Conservation (phyloP, 1,140 invertebrate species). For the Holcopasites calliopsidis region DNA sequence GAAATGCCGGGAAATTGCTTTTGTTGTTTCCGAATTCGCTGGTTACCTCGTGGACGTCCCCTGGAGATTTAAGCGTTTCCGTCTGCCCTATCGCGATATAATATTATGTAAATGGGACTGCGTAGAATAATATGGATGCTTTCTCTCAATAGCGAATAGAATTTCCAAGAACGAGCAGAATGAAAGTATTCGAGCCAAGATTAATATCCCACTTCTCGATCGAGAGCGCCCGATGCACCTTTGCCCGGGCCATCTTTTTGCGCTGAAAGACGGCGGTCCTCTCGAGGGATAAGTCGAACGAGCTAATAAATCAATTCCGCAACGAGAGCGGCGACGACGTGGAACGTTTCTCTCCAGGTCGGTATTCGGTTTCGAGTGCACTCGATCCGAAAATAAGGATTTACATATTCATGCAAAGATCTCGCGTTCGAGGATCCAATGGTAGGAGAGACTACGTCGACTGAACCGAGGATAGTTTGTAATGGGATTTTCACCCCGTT, state of each 20-base stretch:
- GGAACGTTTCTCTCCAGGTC: slow-evolving; percentile 70
- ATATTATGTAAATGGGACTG: background rate
- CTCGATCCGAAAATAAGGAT: slow-evolving; percentile 80
- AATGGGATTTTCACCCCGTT: slow-evolving; percentile 66
- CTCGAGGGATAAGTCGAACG: slow-evolving; percentile 55
- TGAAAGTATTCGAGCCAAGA: too few relatives aligned
- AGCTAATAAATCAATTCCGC: slow-evolving; percentile 79
- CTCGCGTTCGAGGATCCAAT: slow-evolving; percentile 69
- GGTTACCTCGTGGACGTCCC: background rate
- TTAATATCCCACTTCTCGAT: slow-evolving; percentile 9
- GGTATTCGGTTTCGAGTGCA: slow-evolving; percentile 79
- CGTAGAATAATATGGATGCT: too few relatives aligned
- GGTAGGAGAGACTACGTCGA: slow-evolving; percentile 68
- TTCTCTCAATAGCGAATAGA: too few relatives aligned
- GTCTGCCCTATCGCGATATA: background rate
- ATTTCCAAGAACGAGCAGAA: too few relatives aligned
- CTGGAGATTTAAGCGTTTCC: too few relatives aligned
- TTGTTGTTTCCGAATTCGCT: too few relatives aligned
- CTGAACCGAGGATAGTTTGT: slow-evolving; percentile 73
- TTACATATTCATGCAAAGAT: slow-evolving; percentile 80
- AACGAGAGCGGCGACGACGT: slow-evolving; percentile 56
- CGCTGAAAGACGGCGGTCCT: slow-evolving; percentile 27
- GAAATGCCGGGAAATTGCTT: background rate
- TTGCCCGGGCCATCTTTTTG: slow-evolving; percentile 46
- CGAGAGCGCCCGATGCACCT: slow-evolving; percentile 21